Evolutionary conservation across 2,888 invertebrate species (phyloP).

Genomic region (Andrena fulva): DNA sequence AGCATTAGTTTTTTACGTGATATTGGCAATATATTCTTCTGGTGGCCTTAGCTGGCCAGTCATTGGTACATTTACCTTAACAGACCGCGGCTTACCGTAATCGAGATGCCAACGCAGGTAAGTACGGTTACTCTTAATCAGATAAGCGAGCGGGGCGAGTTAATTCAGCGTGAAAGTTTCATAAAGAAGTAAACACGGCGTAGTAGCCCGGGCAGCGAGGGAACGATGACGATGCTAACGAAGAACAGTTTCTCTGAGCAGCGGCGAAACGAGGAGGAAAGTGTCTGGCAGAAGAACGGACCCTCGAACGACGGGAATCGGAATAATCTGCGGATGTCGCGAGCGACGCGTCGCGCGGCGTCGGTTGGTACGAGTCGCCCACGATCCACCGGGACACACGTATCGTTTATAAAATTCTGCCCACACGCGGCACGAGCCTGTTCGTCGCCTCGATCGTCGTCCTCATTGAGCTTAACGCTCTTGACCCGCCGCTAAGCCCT

Average conservation of each 20-base stretch:
- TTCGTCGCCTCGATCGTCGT: constrained; percentile 61
- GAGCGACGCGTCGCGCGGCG: constrained; percentile 27
- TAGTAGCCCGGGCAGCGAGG: no score
- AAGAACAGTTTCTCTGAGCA: neutral
- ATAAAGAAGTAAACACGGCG: no score
- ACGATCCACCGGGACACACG: constrained; percentile 48
- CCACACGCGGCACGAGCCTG: constrained; percentile 75
- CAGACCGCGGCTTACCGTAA: no score
- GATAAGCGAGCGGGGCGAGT: no score
- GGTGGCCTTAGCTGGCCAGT: no score
- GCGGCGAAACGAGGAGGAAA: neutral
- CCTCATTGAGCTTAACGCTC: constrained; percentile 72
- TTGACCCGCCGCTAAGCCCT: constrained; percentile 65
- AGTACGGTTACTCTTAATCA: no score
- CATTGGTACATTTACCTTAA: no score
- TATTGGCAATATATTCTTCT: no score
- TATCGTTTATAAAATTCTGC: constrained; percentile 69
- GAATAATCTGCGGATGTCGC: constrained; percentile 57
- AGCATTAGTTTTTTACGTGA: no score
- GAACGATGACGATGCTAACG: no score
- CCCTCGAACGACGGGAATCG: constrained; percentile 20
- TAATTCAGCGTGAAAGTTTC: no score
- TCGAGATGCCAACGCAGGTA: no score
- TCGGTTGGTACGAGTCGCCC: constrained; percentile 65
- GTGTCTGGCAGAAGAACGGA: neutral